Conservation (phyloP, 1,140 invertebrate genomes). For the Lamellibrachia luymesi region DNA sequence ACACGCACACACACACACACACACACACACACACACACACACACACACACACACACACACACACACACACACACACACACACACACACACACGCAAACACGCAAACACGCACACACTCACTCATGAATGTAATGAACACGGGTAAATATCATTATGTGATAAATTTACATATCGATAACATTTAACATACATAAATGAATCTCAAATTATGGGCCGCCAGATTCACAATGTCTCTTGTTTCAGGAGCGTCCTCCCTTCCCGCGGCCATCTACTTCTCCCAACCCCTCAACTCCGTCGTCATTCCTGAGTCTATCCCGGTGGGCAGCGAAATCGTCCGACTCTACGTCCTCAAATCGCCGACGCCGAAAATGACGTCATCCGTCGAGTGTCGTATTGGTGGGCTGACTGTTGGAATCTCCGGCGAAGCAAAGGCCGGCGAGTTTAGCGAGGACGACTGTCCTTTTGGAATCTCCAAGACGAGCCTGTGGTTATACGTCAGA, state of each 20-base stretch:
- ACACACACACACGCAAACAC: too few species aligned
- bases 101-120: too few species aligned
- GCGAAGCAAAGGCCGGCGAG: background rate
- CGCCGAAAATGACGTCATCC: background rate
- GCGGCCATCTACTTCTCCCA: background rate
- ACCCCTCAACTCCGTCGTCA: background rate
- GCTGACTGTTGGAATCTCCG: background rate
- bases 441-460: background rate
- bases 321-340: background rate
- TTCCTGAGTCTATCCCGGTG: background rate
- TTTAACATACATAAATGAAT: background rate
- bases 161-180: too few species aligned
- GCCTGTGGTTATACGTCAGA: background rate
- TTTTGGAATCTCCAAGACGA: background rate
- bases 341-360: background rate
- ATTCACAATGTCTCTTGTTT: background rate
- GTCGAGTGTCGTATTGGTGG: background rate
- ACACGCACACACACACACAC: background rate
- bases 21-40: too few species aligned
- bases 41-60: too few species aligned
- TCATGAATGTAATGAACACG: background rate
- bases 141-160: too few species aligned
- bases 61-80: too few species aligned
- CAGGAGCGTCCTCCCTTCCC: background rate
- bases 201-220: background rate